phyloP scores from a whole-genome alignment of 2,113 vertebrate species.

The Rattus norvegicus region DNA sequence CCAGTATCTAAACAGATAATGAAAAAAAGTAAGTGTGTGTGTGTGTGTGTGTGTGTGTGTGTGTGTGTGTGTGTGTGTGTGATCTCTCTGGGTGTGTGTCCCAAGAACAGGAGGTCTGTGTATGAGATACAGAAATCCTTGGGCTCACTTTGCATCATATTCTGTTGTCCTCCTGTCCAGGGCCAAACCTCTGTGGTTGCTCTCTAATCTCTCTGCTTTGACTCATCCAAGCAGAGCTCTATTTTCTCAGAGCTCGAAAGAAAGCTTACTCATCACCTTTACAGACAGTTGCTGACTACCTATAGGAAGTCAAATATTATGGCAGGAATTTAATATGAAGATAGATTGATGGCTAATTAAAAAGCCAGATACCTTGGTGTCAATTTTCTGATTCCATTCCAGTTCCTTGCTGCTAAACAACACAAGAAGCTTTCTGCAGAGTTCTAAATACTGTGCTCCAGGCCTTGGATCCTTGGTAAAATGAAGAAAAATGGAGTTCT shows the following conservation, averaged over 20 bases:
- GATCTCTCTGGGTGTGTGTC: no score
- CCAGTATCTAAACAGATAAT: constrained; percentile 20
- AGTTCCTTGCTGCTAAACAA: not conserved
- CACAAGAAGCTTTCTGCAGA: not conserved
- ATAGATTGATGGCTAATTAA: not conserved
- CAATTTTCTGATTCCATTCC: constrained; percentile 10
- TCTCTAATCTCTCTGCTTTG: not conserved
- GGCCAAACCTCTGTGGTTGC: accelerated
- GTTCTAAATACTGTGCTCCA: not conserved
- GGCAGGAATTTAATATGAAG: constrained; percentile 17
- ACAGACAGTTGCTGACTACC: constrained; percentile 1
- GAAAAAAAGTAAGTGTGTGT: not conserved
- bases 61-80: not conserved
- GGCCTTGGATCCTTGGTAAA: not conserved
- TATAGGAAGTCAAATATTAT: not conserved
- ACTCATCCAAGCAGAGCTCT: not conserved
- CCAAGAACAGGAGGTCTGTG: not conserved
- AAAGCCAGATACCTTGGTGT: not conserved
- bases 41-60: not conserved
- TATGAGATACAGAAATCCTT: not conserved
- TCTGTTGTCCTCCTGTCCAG: not conserved
- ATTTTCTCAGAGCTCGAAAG: not conserved
- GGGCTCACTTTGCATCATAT: not conserved
- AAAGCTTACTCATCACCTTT: not conserved
- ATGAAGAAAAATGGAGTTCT: not conserved